Conservation (phyloP, 1,140 invertebrate genomes). For the Atta texana region DNA sequence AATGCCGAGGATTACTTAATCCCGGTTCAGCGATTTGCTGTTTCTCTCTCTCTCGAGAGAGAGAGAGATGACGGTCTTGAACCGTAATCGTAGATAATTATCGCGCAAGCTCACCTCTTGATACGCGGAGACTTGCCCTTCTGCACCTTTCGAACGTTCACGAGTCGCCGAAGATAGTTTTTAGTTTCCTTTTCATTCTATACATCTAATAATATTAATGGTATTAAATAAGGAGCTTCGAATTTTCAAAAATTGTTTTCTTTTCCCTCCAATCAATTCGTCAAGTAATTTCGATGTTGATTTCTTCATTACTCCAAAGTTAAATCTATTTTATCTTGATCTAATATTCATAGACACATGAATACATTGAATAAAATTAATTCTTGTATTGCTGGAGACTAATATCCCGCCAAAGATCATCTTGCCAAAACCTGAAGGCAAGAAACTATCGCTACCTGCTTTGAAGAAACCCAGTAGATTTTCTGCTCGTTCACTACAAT, state of each 20-base stretch:
- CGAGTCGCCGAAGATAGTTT: not conserved
- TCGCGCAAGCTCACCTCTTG: not conserved
- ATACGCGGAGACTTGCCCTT: not conserved
- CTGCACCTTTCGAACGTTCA: not conserved
- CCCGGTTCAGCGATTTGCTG: conserved; percentile 7
- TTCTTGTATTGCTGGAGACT: not conserved
- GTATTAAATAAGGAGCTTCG: not conserved
- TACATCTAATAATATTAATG: no score
- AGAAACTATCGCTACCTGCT: not conserved
- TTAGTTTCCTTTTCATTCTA: not conserved
- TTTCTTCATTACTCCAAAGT: not conserved
- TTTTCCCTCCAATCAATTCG: not conserved
- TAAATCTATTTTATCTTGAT: no score
- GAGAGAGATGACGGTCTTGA: not conserved
- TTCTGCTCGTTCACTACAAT: not conserved
- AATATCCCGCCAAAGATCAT: no score
- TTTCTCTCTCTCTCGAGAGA: not conserved
- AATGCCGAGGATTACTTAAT: conserved; percentile 43
- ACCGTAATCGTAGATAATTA: conserved; percentile 1
- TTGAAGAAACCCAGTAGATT: not conserved
- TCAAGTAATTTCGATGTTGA: not conserved
- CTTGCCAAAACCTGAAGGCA: not conserved
- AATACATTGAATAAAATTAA: not conserved
- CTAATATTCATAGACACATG: no score
- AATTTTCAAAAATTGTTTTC: not conserved